phyloP scores from a whole-genome alignment of 2,888 invertebrate species.

The Ennomos erosarius region DNA sequence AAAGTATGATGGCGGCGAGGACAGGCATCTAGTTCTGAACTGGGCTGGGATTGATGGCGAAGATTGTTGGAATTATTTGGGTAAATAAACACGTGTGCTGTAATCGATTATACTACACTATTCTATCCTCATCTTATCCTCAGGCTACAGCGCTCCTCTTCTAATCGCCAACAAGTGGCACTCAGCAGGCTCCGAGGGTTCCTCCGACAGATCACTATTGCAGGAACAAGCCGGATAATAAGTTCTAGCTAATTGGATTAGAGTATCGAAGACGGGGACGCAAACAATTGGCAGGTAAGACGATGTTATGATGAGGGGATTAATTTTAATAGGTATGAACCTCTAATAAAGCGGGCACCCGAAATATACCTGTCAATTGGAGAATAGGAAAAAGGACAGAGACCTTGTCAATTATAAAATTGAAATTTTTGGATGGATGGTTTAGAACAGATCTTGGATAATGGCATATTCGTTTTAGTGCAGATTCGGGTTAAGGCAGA shows the following conservation, averaged over 20 bases:
- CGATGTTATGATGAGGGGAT: slow-evolving; percentile 15
- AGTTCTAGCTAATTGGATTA: slow-evolving; percentile 76
- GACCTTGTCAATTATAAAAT: no score
- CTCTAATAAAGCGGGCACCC: background rate
- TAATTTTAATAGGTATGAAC: background rate
- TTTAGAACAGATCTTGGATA: no score
- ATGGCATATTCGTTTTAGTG: no score
- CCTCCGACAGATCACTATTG: slow-evolving; percentile 75
- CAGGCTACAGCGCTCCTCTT: slow-evolving; percentile 62
- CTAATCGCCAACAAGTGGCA: slow-evolving; percentile 75
- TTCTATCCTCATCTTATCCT: slow-evolving; percentile 25
- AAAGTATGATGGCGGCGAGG: no score
- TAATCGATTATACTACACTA: no score
- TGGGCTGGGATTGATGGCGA: no score
- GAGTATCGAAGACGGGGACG: slow-evolving; percentile 49
- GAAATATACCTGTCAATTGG: background rate
- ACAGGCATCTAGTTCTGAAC: no score
- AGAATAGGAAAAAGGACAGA: background rate
- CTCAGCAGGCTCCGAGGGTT: slow-evolving; percentile 72
- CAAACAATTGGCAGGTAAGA: slow-evolving; percentile 31
- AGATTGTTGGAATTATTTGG: no score
- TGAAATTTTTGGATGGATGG: no score
- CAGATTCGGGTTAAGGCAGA: no score
- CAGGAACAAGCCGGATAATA: slow-evolving; percentile 76
- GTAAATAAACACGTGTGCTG: no score